phyloP scores from a whole-genome alignment of 2,797 vertebrate genomes.

The Myotis vivesi region DNA sequence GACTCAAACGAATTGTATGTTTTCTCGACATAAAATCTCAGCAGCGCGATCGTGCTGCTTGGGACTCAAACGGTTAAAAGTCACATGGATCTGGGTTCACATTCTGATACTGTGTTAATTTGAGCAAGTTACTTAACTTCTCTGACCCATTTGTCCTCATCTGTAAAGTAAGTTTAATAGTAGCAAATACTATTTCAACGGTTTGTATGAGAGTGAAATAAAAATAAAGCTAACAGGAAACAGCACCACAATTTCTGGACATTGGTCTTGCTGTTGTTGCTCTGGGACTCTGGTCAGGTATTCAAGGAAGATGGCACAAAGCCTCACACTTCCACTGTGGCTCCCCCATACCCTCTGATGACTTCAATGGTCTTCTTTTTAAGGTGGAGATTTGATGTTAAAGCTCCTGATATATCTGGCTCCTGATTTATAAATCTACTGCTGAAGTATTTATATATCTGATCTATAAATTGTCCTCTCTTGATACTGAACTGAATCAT shows the following conservation, averaged over 20 bases:
- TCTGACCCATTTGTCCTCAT: neutral
- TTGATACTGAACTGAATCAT: neutral
- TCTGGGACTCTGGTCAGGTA: neutral
- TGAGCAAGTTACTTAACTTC: neutral
- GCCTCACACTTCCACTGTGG: fast-evolving
- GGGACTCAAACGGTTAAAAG: too few relatives aligned
- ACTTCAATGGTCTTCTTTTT: neutral
- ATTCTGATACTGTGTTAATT: neutral
- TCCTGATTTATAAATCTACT: neutral
- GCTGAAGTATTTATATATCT: neutral
- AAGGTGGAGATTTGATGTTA: neutral
- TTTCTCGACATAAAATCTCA: too few relatives aligned
- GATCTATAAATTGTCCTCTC: neutral
- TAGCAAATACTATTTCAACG: neutral
- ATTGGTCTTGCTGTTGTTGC: too few relatives aligned
- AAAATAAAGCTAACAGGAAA: neutral
- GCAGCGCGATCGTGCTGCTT: too few relatives aligned
- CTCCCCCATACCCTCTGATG: neutral
- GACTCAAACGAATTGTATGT: too few relatives aligned
- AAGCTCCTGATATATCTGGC: neutral
- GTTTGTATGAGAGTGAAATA: neutral
- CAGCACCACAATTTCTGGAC: neutral
- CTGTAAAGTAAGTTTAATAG: neutral
- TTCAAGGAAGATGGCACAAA: neutral
- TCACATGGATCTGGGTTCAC: neutral